phyloP scores from a whole-genome alignment of 1,140 invertebrate genomes.

The Macrobrachium nipponense region DNA sequence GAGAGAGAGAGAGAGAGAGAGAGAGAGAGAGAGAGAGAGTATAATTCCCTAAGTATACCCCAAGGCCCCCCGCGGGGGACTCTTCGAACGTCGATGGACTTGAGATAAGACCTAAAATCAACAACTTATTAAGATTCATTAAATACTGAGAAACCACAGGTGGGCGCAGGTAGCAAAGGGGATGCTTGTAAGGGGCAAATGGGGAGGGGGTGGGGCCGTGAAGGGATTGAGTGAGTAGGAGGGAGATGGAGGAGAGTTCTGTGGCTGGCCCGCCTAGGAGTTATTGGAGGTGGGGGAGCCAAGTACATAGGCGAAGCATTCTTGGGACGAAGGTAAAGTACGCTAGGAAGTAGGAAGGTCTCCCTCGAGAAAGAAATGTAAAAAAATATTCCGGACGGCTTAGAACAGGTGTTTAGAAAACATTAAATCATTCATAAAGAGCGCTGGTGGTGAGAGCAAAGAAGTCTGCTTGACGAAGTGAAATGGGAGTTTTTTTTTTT shows the following conservation, averaged over 20 bases:
- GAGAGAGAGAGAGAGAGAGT: too few relatives aligned
- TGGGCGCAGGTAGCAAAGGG: background rate
- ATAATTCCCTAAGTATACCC: background rate
- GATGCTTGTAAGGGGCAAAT: background rate
- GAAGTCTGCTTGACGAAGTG: too few relatives aligned
- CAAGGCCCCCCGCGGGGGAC: background rate
- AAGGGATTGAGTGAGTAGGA: background rate
- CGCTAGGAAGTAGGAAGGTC: too few relatives aligned
- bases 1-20: too few relatives aligned
- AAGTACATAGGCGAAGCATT: background rate
- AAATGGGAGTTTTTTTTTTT: too few relatives aligned
- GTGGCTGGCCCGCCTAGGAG: background rate
- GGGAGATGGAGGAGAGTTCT: background rate
- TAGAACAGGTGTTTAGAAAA: too few relatives aligned
- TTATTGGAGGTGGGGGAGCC: background rate
- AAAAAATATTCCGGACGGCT: too few relatives aligned
- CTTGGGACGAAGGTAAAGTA: background rate
- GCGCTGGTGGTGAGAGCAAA: too few relatives aligned
- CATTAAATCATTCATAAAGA: too few relatives aligned
- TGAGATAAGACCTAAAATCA: constrained; percentile 51
- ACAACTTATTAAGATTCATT: constrained; percentile 51
- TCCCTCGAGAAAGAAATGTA: too few relatives aligned
- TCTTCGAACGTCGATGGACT: constrained; percentile 15
- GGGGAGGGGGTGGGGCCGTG: background rate
- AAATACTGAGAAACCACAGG: constrained; percentile 35